Base-by-base conservation (phyloP, 2,113 vertebrate species). In the Gymnobelideus leadbeateri region DNA sequence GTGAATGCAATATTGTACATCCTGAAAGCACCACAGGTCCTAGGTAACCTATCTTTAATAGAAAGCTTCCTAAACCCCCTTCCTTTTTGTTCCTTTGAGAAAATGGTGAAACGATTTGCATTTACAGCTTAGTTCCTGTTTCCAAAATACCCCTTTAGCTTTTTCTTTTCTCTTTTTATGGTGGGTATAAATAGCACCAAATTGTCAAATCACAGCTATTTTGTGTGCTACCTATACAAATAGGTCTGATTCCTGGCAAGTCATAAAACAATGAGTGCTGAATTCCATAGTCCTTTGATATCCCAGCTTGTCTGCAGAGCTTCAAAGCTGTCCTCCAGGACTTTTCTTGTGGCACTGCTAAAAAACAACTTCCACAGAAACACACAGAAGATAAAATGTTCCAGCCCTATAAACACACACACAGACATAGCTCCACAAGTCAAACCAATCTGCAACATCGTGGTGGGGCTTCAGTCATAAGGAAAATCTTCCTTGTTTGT, bases 111-210 rank as follows among this genome's bases (percentile, higher is more conserved):
- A 99, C 97, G 99, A 98, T 99, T 98, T 98, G 98, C 98, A 99
- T 99, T 99, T 99, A 99, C 98, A 98, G 98, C 99, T 98, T 98
- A 99, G 98, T 99, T 99, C 99, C 99, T 99, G 99, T 99, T 99
- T 98, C 97, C 98, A 98, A 98, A 99, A 98, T 98, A 98, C n/a
- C 96, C 97, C 98, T 98, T 98, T 98, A 98, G 98, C 98, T 98
- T 98, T 98, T 98, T 98, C 98, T 98, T 98, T 97, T 98, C 98
- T 98, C 96, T 98, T 98, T 99, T 99, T 99, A 99, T 99, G 98
- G 98, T 97, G 98, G 97, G 98, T 98, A 98, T 99, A 99, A 99
- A 99, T 98, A 98, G 98, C 98, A 98, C 98, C 98, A 99, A 99
- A 98, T 98, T 99, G 98, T 99, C 98, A 99, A 98, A 98, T 99